A percentile compares a stretch with the other conserved stretches of the same genome.
Evolutionary conservation across 2,888 invertebrate species (phyloP).

Genomic region (Periphyllus acericola): DNA sequence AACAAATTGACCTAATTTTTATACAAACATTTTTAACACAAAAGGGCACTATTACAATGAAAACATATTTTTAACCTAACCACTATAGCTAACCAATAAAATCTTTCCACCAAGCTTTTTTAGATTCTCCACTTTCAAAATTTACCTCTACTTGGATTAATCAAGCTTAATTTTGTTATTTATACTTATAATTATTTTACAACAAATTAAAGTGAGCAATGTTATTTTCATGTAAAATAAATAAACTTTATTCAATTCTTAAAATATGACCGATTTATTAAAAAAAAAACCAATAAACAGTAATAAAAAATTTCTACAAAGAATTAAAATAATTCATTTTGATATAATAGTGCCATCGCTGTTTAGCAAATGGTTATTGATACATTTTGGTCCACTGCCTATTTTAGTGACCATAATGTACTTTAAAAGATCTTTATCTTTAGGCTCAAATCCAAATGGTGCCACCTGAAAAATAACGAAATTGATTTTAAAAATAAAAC

Average conservation of each 20-base stretch:
- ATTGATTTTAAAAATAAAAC: background rate
- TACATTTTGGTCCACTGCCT: constrained; percentile 77
- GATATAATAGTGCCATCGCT: constrained; percentile 52
- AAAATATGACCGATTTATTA: background rate
- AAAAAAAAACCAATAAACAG: background rate
- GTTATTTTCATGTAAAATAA: background rate
- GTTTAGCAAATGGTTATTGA: constrained; percentile 59
- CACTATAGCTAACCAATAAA: too few relatives aligned
- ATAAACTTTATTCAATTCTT: background rate
- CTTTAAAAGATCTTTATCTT: constrained; percentile 73
- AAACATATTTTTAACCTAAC: too few relatives aligned
- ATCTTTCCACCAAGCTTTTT: too few relatives aligned
- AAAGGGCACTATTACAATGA: too few relatives aligned
- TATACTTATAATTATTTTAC: too few relatives aligned
- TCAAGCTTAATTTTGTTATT: too few relatives aligned
- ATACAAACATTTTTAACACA: too few relatives aligned
- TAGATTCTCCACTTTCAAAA: too few relatives aligned
- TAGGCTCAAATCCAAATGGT: constrained; percentile 63
- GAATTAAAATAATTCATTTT: constrained; percentile 8
- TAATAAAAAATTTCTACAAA: background rate
- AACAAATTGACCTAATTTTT: too few relatives aligned
- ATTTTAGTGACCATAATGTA: constrained; percentile 86
- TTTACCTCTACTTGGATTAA: too few relatives aligned
- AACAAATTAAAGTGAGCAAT: too few relatives aligned
- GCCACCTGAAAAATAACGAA: constrained; percentile 16